phyloP scores from a whole-genome alignment of 1,140 invertebrate species.

The Megathymus violae region DNA sequence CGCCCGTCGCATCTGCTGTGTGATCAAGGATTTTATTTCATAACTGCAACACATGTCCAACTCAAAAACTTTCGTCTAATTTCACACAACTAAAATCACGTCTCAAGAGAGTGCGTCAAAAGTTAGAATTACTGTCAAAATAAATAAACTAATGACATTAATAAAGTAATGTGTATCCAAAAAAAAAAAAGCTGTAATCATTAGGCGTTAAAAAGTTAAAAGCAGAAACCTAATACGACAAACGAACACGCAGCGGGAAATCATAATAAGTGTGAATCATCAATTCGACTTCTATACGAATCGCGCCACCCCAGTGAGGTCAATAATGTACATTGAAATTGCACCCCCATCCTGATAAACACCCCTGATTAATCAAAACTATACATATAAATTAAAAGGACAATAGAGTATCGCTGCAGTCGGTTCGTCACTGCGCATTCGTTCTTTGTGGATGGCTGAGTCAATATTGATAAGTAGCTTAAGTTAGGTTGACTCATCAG shows the following conservation, averaged over 20 bases:
- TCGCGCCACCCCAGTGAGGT: slow-evolving; percentile 21
- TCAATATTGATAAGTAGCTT: slow-evolving; percentile 61
- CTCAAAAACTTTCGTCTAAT: slow-evolving; percentile 47
- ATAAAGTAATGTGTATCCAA: background rate
- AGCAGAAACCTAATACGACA: background rate
- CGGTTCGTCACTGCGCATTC: slow-evolving; percentile 19
- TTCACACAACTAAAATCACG: slow-evolving; percentile 14
- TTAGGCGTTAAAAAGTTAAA: background rate
- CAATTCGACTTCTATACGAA: slow-evolving; percentile 13
- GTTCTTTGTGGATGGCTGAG: slow-evolving; percentile 53
- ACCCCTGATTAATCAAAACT: slow-evolving; percentile 27
- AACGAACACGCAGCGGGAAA: slow-evolving; percentile 9
- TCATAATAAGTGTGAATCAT: slow-evolving; percentile 20
- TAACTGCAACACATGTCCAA: slow-evolving; percentile 56
- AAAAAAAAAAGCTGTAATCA: background rate
- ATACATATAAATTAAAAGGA: slow-evolving; percentile 19
- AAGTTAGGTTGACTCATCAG: slow-evolving; percentile 61
- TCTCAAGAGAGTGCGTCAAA: too few relatives aligned
- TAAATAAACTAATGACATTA: background rate
- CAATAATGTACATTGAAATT: slow-evolving; percentile 24
- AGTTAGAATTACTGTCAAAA: too few relatives aligned
- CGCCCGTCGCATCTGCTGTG: slow-evolving; percentile 71
- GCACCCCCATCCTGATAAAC: slow-evolving; percentile 17
- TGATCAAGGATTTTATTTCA: slow-evolving; percentile 66
- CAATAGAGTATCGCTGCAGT: background rate